Base-by-base conservation (phyloP, 2,113 vertebrate genomes). In the Lophura nycthemera region DNA sequence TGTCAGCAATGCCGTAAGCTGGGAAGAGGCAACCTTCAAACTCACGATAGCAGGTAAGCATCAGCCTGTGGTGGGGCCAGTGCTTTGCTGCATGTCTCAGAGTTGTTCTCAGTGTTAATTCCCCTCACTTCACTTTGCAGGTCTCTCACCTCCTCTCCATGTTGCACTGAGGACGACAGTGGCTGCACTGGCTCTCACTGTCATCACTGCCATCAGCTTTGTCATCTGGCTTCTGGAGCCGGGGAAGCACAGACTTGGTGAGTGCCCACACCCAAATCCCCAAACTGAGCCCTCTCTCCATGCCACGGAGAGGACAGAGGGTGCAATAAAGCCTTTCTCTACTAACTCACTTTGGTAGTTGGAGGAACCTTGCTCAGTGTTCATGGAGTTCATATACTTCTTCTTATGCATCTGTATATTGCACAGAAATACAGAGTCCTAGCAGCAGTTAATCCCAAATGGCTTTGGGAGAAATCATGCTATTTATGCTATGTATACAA, bases 171-270 rank as follows among this genome's bases (percentile, higher is more conserved):
- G 6, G 34, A 9, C 40, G 45, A 24, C 22, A 2, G 0, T 7
- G 4, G 3, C 18, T 2, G 2, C 7, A 0, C 72, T 90, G 40
- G 30, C 56, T 22, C 21, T 75, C 19, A 0, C 15, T 17, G 0
- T 8, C 3, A 0, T 6, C 57, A 60, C 80, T 1, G 1, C 22
- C 30, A 0, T 0, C 16, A 1, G 7, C 74, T 80, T 76, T 57
- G 0, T 34, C 6, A 3, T 34, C 21, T 9, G 25, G 74, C 6
- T 81, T 25, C 34, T 11, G 32, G 15, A 18, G 30, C 25, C 0
- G 3, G 34, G 12, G 29, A 3, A 30, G 3, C 2, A 1, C 3
- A 3, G 22, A 2, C 20, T 25, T 0, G 57, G 88, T 89, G 81
- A 70, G 61, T 83, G 66, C 27, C 47, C 77, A 32, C 4, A 8